Conservation (phyloP, 64 coral and sea anemone genomes). For the Pocillopora damicornis region DNA sequence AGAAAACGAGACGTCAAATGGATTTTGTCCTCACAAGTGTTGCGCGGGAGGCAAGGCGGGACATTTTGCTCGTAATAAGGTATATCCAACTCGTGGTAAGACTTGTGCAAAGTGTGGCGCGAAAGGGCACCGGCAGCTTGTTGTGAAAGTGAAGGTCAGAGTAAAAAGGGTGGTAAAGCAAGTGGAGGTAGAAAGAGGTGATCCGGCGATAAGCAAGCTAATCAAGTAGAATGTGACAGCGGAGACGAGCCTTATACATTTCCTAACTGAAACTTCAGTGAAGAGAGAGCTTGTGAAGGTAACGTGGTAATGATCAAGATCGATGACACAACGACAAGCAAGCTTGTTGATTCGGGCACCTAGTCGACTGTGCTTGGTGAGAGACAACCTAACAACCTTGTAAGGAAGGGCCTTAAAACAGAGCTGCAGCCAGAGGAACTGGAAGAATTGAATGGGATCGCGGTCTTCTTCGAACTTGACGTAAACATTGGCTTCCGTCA, state of each 20-base stretch:
- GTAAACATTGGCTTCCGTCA: constrained; percentile 42
- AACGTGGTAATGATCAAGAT: not conserved
- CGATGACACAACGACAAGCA: not conserved
- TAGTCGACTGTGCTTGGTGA: constrained; percentile 1
- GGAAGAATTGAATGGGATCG: constrained; percentile 37
- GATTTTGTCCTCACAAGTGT: not conserved
- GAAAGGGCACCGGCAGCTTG: not conserved
- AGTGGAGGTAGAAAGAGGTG: not conserved
- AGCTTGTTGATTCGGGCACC: not conserved
- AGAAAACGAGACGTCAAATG: not conserved
- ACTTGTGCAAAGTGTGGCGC: not conserved
- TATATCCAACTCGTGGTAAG: not conserved
- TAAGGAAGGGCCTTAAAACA: not conserved
- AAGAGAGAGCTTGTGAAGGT: not conserved
- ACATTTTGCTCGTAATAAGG: not conserved
- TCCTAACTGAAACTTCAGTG: not conserved
- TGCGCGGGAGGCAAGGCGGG: not conserved
- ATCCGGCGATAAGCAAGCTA: not conserved
- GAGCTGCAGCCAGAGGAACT: not conserved
- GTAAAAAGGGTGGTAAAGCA: not conserved
- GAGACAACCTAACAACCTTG: constrained; percentile 11
- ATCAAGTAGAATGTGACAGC: constrained; percentile 23
- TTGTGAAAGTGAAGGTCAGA: not conserved
- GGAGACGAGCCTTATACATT: not conserved
- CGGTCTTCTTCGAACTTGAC: constrained; percentile 51